Base-by-base conservation (phyloP, 2,888 invertebrate genomes). In the Bursaphelenchus okinawaensis region DNA sequence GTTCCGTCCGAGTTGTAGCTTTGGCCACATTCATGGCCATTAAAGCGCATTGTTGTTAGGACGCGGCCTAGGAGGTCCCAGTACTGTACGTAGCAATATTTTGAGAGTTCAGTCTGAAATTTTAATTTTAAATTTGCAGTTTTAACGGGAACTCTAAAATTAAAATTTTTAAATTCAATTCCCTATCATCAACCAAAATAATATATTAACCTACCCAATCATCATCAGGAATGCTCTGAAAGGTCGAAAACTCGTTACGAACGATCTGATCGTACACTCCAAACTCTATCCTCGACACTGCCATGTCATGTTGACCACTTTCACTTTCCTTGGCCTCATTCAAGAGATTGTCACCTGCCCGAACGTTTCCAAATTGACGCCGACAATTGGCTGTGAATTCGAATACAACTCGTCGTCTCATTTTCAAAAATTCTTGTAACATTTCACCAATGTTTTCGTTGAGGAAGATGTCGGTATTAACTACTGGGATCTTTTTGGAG, bases 401-500 rank as follows among this genome's bases (percentile, higher is more conserved):
- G 50, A 59, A 59, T 8, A 22, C n/a, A 22, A 50, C 50, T 55
- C 40, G 8, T 16, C 60, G 54, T 22, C 60, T n/a, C 19, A 59
- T 50, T 6, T 24, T 22, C 1, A 50, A 6, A 50, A 59, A 59
- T 9, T 23, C 20, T 58, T 50, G 50, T 12, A 59, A 50, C 50
- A 50, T 20, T 23, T 59, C 60, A 24, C 60, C 60, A 9, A 59
- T 55, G 20, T 20, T 23, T 20, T 59, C 60, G 20, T 31, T n/a
- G 40, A 59, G 6, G 24, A 59, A 59, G n/a, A 59, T 59, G 40
- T 22, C 19, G n/a, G 60, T 40, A n/a, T 31, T 59, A 27, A 59
- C 24, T 16, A 50, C 60, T 3, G 60, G 60, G 28, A 59, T 59
- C 60, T 59, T 59, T 50, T 59, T 59, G n/a, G 60, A 59, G 24